These are phyloP conservation scores for Erebia aethiops DNA, from an alignment of 2,888 invertebrate species.

Conservation along the genomic window DNA sequence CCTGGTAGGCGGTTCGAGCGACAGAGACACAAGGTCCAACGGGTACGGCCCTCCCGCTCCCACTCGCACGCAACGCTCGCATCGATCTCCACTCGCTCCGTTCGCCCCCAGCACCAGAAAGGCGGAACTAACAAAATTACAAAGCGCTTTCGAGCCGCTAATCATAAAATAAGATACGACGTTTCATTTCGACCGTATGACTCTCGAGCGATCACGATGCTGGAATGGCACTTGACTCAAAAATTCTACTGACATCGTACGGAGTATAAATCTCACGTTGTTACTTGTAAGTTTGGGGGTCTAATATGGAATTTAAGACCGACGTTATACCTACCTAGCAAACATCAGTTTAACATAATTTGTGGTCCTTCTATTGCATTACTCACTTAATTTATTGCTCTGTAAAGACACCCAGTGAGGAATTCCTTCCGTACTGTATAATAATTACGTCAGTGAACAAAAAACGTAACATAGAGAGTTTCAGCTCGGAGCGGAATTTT, in stretches of 20 bases:
- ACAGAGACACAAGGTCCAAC: slow-evolving; percentile 66
- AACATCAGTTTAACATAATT: slow-evolving; percentile 26
- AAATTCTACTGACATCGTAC: slow-evolving; percentile 76
- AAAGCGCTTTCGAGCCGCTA: slow-evolving; percentile 84
- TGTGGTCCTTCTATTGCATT: slow-evolving; percentile 24
- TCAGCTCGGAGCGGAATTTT: slow-evolving; percentile 48
- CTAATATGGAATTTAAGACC: slow-evolving; percentile 63
- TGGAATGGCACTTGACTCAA: slow-evolving; percentile 82
- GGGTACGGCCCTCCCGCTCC: slow-evolving; percentile 64
- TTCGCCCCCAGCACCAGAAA: slow-evolving; percentile 83
- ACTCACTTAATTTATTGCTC: slow-evolving; percentile 31
- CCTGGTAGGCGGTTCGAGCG: slow-evolving; percentile 81
- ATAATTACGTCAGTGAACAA: slow-evolving; percentile 38
- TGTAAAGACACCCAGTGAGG: slow-evolving; percentile 29
- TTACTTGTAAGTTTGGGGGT: slow-evolving; percentile 60
- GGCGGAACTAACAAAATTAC: slow-evolving; percentile 84
- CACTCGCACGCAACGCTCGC: slow-evolving; percentile 76
- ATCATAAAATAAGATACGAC: slow-evolving; percentile 84
- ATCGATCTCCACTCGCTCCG: slow-evolving; percentile 81
- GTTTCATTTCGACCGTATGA: slow-evolving; percentile 82
- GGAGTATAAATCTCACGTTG: slow-evolving; percentile 67
- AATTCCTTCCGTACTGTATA: slow-evolving; percentile 34
- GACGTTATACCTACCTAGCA: slow-evolving; percentile 23
- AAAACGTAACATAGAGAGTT: slow-evolving; percentile 32
- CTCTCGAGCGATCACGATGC: slow-evolving; percentile 81